Evolutionary conservation across 2,113 vertebrate genomes (phyloP).

Genomic region (Chrysemys picta): DNA sequence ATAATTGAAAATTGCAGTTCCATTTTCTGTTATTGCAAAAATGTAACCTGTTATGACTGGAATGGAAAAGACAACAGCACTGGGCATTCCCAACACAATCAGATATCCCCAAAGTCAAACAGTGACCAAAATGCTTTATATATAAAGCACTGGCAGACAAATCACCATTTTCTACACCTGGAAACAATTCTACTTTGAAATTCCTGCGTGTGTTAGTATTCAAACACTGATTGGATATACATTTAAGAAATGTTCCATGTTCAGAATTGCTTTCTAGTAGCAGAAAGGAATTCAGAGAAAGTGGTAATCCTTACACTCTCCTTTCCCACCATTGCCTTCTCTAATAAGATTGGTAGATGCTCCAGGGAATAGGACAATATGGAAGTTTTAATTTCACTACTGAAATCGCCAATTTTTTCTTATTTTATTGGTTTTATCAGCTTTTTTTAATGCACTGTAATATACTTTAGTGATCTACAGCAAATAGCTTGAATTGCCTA

Average conservation of each 20-base stretch:
- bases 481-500: background rate
- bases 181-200: background rate
- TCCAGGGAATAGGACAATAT: background rate
- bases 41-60: background rate
- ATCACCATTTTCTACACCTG: background rate
- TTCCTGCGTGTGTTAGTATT: background rate
- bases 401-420: background rate
- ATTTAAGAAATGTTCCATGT: background rate
- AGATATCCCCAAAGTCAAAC: background rate
- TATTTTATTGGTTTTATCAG: background rate
- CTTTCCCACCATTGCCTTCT: background rate
- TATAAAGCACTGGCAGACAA: background rate
- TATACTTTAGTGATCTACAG: background rate
- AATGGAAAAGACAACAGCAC: background rate
- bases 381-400: background rate
- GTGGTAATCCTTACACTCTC: background rate
- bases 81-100: background rate
- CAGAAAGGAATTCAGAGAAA: background rate
- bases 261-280: background rate
- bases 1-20: background rate
- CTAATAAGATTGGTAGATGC: background rate
- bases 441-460: background rate
- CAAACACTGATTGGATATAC: background rate
- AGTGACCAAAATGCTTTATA: background rate
- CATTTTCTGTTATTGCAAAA: conserved; percentile 5